phyloP scores from a whole-genome alignment of 2,888 invertebrate species.

The Ochropacha duplaris region DNA sequence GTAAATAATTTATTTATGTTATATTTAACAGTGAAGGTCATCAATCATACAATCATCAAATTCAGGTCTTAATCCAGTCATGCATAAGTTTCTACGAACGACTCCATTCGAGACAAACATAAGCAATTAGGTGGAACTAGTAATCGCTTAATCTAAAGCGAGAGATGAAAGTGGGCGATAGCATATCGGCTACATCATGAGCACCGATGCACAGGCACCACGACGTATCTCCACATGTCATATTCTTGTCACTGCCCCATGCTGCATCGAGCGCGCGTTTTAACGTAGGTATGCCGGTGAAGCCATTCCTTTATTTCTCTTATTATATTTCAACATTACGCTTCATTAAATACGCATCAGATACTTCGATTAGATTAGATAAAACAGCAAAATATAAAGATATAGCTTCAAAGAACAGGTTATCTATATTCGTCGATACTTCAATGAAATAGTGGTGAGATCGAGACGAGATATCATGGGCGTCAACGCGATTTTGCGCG shows the following conservation, averaged over 20 bases:
- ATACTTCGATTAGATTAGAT: constrained; percentile 34
- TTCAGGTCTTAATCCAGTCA: constrained; percentile 25
- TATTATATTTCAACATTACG: constrained; percentile 44
- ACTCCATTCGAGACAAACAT: constrained; percentile 63
- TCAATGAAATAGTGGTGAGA: constrained; percentile 30
- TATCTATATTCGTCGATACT: constrained; percentile 37
- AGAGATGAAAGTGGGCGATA: constrained; percentile 80
- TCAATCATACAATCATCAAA: constrained; percentile 8
- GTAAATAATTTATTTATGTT: no score
- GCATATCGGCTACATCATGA: constrained; percentile 45
- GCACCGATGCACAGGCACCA: constrained; percentile 36
- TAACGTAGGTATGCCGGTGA: constrained; percentile 4
- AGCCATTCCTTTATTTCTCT: constrained; percentile 8
- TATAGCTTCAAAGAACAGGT: constrained; percentile 35
- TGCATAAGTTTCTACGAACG: constrained; percentile 65
- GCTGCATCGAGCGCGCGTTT: constrained; percentile 35
- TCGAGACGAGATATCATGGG: constrained; percentile 31
- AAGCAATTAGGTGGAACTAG: constrained; percentile 76
- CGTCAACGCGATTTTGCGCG: constrained; percentile 46
- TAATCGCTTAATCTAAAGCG: constrained; percentile 75
- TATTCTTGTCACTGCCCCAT: constrained; percentile 56
- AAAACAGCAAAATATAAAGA: constrained; percentile 33
- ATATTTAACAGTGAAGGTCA: constrained; percentile 12
- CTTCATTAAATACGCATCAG: constrained; percentile 39
- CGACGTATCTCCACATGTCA: constrained; percentile 57